These are phyloP conservation scores for Leptinotarsa peninsularis DNA, from an alignment of 2,888 invertebrate genomes.

Conservation along the genomic window DNA sequence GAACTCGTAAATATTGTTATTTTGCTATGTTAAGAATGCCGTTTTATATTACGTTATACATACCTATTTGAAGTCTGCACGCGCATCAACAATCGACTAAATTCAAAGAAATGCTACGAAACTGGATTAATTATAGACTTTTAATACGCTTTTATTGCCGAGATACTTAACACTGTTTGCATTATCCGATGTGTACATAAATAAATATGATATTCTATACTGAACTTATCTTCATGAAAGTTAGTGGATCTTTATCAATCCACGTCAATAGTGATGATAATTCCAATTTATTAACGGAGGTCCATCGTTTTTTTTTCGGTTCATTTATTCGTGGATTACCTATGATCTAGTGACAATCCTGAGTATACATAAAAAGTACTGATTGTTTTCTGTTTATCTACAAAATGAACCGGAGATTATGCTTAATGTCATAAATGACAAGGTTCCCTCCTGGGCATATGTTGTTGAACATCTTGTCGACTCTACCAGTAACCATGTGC, in stretches of 20 bases:
- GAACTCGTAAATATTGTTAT: constrained; percentile 18
- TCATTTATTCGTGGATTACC: too few relatives aligned
- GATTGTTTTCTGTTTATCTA: too few relatives aligned
- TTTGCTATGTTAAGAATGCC: constrained; percentile 9
- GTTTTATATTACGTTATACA: constrained; percentile 11
- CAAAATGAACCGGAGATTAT: too few relatives aligned
- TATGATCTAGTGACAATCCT: too few relatives aligned
- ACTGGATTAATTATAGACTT: constrained; percentile 16
- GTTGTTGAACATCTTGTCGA: too few relatives aligned
- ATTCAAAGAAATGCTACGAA: constrained; percentile 9
- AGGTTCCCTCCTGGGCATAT: too few relatives aligned
- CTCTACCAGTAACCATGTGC: too few relatives aligned
- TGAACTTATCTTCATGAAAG: background rate
- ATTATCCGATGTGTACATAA: background rate
- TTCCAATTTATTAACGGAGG: too few relatives aligned
- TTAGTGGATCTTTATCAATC: background rate
- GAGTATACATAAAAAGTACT: too few relatives aligned
- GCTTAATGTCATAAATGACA: too few relatives aligned
- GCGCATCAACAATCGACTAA: constrained; percentile 6
- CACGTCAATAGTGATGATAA: background rate
- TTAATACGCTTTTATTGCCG: background rate
- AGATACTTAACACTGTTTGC: background rate
- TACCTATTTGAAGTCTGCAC: constrained; percentile 2
- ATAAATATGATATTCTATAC: background rate
- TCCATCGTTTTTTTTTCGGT: too few relatives aligned